Evolutionary conservation across 2,797 vertebrate species (phyloP), one percentile per base, ranked within the genome.

Genomic region (Oceanodroma leucorhoa): DNA sequence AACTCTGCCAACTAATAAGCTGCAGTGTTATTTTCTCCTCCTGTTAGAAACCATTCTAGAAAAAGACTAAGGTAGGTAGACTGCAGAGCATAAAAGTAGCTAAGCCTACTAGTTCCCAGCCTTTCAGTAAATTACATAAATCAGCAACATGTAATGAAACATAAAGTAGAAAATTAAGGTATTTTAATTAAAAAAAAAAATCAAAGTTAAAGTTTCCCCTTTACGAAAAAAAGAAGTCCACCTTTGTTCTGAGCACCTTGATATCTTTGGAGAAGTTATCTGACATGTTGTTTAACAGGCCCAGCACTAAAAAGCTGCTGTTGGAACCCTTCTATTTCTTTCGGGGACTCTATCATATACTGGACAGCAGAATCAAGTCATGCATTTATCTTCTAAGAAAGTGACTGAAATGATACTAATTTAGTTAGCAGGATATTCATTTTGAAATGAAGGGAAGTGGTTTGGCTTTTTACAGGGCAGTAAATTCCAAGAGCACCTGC

Each of bases 121-220:
- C 22, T 30, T 36, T 3, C 0, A 3, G 7, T 10, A 27, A 80
- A 72, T 8, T 7, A 38, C 10, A 0, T 1, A 19, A 60, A 3
- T 16, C 30, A 75, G n/a, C 23, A 70, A 8, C 5, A 22, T 1
- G 1, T 11, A 51, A 48, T 30, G 22, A 18, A 53, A 38, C 9
- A 36, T 3, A 22, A 50, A 1, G 3, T 11, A 77, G 34, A 27
- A 11, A 50, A 7, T 8, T 26, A 41, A 78, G 34, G 19, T 6
- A 24, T 26, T 65, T 46, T 2, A 46, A 50, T 5, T 5, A 1
- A 22, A 75, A 65, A 73, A 26, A 43, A 11, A 14, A 14, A 41
- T 6, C 11, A 21, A 20, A 67, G 66, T 40, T 26, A 5, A 38
- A 15, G 4, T 6, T 54, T 48, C 5, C 29, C 32, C 14, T 36